phyloP scores from a whole-genome alignment of 2,888 invertebrate species.

The Ariolimax columbianus region DNA sequence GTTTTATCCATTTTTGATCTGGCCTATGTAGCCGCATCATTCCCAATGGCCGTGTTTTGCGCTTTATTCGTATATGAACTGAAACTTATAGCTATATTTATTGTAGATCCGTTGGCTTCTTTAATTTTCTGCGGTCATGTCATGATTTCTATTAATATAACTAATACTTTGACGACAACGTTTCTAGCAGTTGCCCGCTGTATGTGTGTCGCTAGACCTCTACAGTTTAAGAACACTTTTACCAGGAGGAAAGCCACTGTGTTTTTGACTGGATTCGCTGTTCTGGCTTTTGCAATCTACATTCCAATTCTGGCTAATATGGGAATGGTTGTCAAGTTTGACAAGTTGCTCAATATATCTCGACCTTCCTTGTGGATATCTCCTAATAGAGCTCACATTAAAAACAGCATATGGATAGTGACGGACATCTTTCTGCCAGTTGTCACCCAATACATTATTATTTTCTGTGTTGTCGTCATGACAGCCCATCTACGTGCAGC shows the following conservation, averaged over 20 bases:
- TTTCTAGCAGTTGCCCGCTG: conserved; percentile 37
- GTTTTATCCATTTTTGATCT: no score
- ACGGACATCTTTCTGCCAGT: conserved; percentile 12
- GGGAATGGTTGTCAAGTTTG: conserved; percentile 1
- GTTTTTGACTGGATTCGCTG: neutral
- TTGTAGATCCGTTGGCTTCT: neutral
- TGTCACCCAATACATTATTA: neutral
- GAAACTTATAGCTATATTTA: neutral
- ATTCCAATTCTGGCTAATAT: conserved; percentile 20
- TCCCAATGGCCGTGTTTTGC: neutral
- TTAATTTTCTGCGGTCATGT: neutral
- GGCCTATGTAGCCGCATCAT: no score
- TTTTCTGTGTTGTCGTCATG: conserved; percentile 39
- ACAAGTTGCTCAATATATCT: neutral
- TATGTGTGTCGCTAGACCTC: conserved; percentile 35
- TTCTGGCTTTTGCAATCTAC: neutral
- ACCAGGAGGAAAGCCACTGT: neutral
- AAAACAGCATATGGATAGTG: neutral
- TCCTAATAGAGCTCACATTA: conserved; percentile 8
- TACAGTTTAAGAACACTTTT: conserved; percentile 28
- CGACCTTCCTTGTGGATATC: conserved; percentile 6
- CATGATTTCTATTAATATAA: neutral
- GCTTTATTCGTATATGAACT: neutral
- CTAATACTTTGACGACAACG: conserved; percentile 15
- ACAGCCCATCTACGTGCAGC: neutral